phyloP scores from a whole-genome alignment of 2,113 vertebrate species.

The Cariama cristata region DNA sequence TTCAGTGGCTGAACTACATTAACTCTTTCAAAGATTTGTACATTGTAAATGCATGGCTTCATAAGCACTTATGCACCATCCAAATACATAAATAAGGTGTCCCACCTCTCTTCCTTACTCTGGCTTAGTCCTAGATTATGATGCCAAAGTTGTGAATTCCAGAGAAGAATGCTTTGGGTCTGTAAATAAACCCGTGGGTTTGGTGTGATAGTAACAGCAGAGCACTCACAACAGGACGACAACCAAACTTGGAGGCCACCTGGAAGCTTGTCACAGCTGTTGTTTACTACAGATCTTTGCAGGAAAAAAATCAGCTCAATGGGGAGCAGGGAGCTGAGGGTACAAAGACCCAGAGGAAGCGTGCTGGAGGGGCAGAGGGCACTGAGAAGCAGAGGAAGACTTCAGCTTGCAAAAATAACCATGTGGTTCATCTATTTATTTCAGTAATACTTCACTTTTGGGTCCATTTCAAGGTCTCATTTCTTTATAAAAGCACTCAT shows the following conservation, averaged over 20 bases:
- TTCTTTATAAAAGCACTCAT: neutral
- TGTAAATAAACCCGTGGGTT: constrained; percentile 25
- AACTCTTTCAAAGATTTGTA: neutral
- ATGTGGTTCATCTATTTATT: neutral
- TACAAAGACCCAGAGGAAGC: accelerated
- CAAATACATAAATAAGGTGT: neutral
- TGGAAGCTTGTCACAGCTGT: constrained; percentile 35
- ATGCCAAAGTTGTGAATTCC: neutral
- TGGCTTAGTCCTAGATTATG: neutral
- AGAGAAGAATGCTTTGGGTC: neutral
- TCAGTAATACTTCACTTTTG: neutral
- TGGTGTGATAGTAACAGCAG: constrained; percentile 4
- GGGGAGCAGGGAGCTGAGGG: neutral
- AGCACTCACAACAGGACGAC: accelerated
- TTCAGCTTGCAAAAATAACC: neutral
- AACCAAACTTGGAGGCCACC: neutral
- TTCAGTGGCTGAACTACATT: neutral
- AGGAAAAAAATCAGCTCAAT: neutral
- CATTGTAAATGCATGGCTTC: neutral
- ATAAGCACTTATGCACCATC: neutral
- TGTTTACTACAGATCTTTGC: constrained; percentile 19
- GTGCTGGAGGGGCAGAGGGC: neutral
- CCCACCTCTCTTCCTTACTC: neutral
- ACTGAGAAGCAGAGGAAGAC: neutral
- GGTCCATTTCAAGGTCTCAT: neutral